Base-by-base conservation (phyloP, 2,113 vertebrate species). In the Myiagra hebetior region DNA sequence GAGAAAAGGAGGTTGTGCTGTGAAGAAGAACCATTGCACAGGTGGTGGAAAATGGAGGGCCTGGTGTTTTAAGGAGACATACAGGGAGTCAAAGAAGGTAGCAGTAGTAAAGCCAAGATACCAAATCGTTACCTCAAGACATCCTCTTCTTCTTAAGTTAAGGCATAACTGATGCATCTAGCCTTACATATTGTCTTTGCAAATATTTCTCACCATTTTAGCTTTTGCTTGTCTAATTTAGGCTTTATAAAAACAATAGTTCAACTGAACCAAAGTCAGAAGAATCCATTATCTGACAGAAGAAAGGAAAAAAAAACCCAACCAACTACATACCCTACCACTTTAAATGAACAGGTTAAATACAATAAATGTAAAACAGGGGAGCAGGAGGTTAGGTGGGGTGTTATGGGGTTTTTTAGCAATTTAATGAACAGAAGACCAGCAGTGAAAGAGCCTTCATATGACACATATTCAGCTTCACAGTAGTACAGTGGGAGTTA, bases 101-200 rank as follows among this genome's bases (percentile, higher is more conserved):
- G 13, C 1, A 0, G 6, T 41, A 37, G 20, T 42, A 86, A 74
- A 70, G 22, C 9, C 33, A 65, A 70, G 24, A 49, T 8, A 39
- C 9, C 65, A 72, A 93, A 76, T 9, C 0, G 0, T 59, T 77
- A 55, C 23, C 7, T 83, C 46, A 70, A 47, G 17, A 31, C 47
- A 13, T 11, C 10, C 12, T 37, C 49, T 85, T 69, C 57, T 24
- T 37, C 73, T 53, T 57, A 33, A 50, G 44, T 37, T 33, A 59
- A 50, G 62, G 30, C 1, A 3, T 23, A 60, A 56, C 8, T 0
- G 0, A 18, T 55, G 13, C 16, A 18, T 22, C 8, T 18, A 62
- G 33, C 35, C 22, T 87, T 70, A 33, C 13, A 18, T 5, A 4
- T 13, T 50, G 14, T 22, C 35, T 63, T 64, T 28, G 13, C 13